Evolutionary conservation across 2,113 vertebrate species (phyloP), one percentile per base, ranked within the genome.

Genomic region (Aspidoscelis tigris): DNA sequence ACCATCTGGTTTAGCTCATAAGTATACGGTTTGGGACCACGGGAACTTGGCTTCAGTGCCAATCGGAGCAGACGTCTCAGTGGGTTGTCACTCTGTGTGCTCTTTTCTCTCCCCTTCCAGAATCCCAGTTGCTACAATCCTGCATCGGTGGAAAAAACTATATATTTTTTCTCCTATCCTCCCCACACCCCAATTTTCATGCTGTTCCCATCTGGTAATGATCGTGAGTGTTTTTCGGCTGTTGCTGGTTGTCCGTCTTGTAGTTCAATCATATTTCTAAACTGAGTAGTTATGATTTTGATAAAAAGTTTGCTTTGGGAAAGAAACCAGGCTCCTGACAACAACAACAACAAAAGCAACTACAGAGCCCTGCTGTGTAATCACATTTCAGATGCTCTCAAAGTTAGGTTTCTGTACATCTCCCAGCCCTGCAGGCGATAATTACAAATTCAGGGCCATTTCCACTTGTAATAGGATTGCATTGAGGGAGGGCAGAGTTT

Each of bases 1-100:
- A 91, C 92, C 93, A 89, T 94, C 95, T 95, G 93, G 92, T 92
- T 94, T 92, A 90, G 93, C 92, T 93, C 84, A 81, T 53, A 68
- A 10, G n/a, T 90, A 87, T 87, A 89, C 86, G 83, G 88, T 88
- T 80, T 84, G 88, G 93, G 93, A 89, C 81, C 91, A 43, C 20
- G 89, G 91, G 91, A 92, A 92, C 87, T 80, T 4, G 85, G 89
- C 41, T 90, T 82, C 81, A 50, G 90, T 1, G 83, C 85, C 88
- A 85, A 5, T 84, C 50, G 44, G 74, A 68, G 89, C 88, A 76
- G 14, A 24, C 82, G 70, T n/a, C 87, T 86, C 86, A 58, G 80
- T 71, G 64, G 68, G 20, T 50, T 26, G 14, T 21, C 69, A 21
- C 14, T 47, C 1, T 61, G 24, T 21, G 43, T 80, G 24, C 81